Base-by-base conservation (phyloP, 2,113 vertebrate genomes). In the Anhinga anhinga region DNA sequence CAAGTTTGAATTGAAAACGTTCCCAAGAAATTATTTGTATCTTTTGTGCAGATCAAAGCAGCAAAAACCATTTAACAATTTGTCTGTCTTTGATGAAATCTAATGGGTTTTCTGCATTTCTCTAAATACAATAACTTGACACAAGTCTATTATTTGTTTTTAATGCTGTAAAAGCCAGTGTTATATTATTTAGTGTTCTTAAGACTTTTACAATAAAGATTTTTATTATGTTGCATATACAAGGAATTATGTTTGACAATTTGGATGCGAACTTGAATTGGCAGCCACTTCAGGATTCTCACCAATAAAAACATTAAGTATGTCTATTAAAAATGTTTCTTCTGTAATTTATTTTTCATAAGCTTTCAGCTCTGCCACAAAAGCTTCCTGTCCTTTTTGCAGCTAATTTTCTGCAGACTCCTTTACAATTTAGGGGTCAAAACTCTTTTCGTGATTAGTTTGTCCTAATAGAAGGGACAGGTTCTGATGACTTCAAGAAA, bases 171-270 rank as follows among this genome's bases (percentile, higher is more conserved):
- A 97, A 97, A 96, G 42, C 53, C 67, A 77, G 36, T 90, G 53
- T 80, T 95, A 55, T 27, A 52, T 94, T 97, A 86, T 84, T 97
- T 96, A 76, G 76, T 5, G 26, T 97, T 97, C 94, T 97, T 91
- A 97, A 97, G 92, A 78, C 69, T 97, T 91, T 84, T 88, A 95
- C 73, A 96, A 82, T 63, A 45, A 93, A 90, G 85, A 90, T 77
- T 93, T 94, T 96, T 83, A 92, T 98, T 97, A 86, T 90, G 81
- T 89, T 87, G 50, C 73, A 89, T 95, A 96, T 74, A 96, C 69
- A 97, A 95, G 96, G 80, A 96, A 97, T 97, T 97, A 97, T 32
- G 76, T 80, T 94, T 97, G 97, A 93, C 96, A 97, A 76, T 97
- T 95, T 92, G 78, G 74, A 96, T 95, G 79, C 50, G 83, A 94